Conservation (phyloP, 2,113 vertebrate genomes). For the Podarcis muralis region DNA sequence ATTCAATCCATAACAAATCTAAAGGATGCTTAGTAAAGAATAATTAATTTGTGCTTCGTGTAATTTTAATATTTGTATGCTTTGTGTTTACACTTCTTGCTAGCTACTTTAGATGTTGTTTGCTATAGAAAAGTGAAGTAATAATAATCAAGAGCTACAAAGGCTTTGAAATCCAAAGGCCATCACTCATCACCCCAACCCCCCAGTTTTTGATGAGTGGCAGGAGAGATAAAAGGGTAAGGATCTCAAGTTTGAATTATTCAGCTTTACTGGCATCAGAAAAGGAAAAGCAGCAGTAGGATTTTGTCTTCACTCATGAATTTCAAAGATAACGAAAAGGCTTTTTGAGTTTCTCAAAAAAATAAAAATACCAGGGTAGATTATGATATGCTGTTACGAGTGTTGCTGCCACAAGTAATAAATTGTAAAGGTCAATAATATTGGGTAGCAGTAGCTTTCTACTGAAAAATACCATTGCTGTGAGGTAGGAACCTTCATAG, state of each 20-base stretch:
- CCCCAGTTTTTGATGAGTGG: too few species aligned
- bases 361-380: background rate
- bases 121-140: background rate
- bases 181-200: too few species aligned
- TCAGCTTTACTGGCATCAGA: background rate
- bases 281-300: background rate
- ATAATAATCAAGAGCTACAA: background rate
- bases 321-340: background rate
- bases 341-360: background rate
- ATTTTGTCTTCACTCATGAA: background rate
- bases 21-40: background rate
- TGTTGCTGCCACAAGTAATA: background rate
- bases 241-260: background rate
- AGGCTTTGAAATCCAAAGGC: background rate
- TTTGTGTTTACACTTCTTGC: background rate
- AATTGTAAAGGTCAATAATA: background rate
- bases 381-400: background rate
- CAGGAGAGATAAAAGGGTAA: background rate
- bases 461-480: background rate
- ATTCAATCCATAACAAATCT: too few species aligned
- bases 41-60: background rate
- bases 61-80: background rate
- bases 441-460: background rate
- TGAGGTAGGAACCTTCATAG: background rate
- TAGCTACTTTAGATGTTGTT: background rate